A percentile compares a stretch with the other conserved stretches of the same genome.
Conservation (phyloP, 92 coral and sea anemone species). For the Zoanthus sansibaricus region DNA sequence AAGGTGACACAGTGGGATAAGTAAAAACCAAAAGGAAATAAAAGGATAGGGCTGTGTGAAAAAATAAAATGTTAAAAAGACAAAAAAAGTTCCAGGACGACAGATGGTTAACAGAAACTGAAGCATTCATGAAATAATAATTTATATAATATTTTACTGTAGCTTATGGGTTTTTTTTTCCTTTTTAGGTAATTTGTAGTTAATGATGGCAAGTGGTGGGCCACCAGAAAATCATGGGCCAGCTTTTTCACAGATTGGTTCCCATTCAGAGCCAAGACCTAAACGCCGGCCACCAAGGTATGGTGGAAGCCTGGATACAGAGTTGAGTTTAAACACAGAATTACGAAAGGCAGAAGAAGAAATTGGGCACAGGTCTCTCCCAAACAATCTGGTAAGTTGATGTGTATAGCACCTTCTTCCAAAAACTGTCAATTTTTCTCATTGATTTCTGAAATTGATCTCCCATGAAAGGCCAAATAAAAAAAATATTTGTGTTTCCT, state of each 20-base stretch:
- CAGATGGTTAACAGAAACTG: too few relatives aligned
- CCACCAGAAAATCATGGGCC: constrained; percentile 76
- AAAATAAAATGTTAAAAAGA: too few relatives aligned
- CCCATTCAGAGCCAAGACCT: constrained; percentile 86
- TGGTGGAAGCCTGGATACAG: constrained; percentile 88
- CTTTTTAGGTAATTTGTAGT: constrained; percentile 52
- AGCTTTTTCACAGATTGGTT: constrained; percentile 55
- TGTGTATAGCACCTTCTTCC: background rate
- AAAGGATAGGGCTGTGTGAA: too few relatives aligned
- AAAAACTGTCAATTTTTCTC: background rate
- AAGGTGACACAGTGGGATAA: too few relatives aligned
- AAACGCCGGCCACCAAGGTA: constrained; percentile 88
- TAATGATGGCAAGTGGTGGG: constrained; percentile 85
- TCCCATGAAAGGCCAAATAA: background rate
- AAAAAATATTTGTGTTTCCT: too few relatives aligned
- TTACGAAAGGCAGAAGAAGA: constrained; percentile 84
- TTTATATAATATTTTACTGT: too few relatives aligned
- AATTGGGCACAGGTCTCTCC: constrained; percentile 75
- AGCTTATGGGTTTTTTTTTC: background rate
- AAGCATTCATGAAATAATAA: too few relatives aligned
- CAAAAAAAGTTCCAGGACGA: too few relatives aligned
- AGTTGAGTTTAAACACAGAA: constrained; percentile 90
- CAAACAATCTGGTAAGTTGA: constrained; percentile 87
- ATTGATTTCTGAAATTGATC: background rate
- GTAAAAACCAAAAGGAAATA: too few relatives aligned